Conservation (phyloP, 1,140 invertebrate genomes). For the Magallana angulata region DNA sequence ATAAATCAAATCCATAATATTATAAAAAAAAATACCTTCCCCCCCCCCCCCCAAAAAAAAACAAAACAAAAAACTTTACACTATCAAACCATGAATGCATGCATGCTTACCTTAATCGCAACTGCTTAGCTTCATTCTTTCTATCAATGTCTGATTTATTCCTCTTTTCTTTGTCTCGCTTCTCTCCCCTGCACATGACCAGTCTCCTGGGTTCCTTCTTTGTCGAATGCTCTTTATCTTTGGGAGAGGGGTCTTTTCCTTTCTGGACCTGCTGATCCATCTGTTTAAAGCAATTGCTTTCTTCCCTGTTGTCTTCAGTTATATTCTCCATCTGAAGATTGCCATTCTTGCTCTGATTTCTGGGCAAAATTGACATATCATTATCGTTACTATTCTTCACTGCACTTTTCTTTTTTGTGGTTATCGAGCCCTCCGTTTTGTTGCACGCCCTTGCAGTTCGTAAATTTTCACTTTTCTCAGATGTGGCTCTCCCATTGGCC, state of each 20-base stretch:
- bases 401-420: neutral
- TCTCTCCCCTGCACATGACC: neutral
- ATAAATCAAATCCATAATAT: too few relatives aligned
- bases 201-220: too few relatives aligned
- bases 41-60: too few relatives aligned
- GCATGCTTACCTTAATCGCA: neutral
- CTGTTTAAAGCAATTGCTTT: too few relatives aligned
- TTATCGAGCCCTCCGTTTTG: neutral
- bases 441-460: neutral
- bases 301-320: neutral
- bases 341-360: neutral
- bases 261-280: too few relatives aligned
- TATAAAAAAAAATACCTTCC: too few relatives aligned
- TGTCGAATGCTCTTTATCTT: too few relatives aligned
- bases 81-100: too few relatives aligned
- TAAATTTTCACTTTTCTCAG: neutral
- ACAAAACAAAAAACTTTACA: too few relatives aligned
- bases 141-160: slow-evolving; percentile 1
- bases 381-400: neutral
- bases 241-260: too few relatives aligned
- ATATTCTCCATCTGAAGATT: neutral
- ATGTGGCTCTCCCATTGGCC: neutral
- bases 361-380: neutral
- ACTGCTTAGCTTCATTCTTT: neutral
- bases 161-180: neutral